Base-by-base conservation (phyloP, 2,888 invertebrate species). In the Chrysolina americana region DNA sequence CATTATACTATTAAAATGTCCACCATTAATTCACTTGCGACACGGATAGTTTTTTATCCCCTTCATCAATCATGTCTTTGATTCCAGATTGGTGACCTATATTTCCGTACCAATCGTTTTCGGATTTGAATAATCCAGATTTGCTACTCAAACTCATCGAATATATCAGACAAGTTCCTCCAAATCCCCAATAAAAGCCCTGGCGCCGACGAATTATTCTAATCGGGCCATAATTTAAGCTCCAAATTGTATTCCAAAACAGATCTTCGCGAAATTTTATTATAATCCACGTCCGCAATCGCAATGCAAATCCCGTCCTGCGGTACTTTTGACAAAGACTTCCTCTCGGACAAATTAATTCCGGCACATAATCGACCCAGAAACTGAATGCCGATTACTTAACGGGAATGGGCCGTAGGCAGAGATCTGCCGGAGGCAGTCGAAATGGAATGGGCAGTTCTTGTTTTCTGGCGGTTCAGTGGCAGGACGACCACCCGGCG, bases 301-400 rank as follows among this genome's bases (percentile, higher is more conserved):
- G 71, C 71, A 74, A 76, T 76, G 76, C 74, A 76, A 76, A 76
- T 76, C 62, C 62, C 44, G n/a, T 77, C 76, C 76, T 69, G 77
- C 77, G 77, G 76, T 72, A 78, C 76, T 78, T 79, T 78, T 79
- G 78, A 79, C 79, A 71, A 78, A 71, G 73, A 74, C 78, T 72
- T 66, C 21, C 53, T 53, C 63, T 59, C 28, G 75, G 73, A 78
- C 77, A 77, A 80, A 80, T 80, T 80, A 80, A 80, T 78, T 78
- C 78, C 70, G 73, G 62, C 66, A 56, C 77, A 79, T 78, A 80
- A 80, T 80, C 76, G 75, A 28, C 72, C 70, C 70, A 75, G 76
- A 28, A 59, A 76, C 76, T 73, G 77, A 80, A 80, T 78, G 73
- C 79, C 79, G 77, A 78, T 80, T 78, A 80, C 79, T 76, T 36